phyloP scores from a whole-genome alignment of 2,797 vertebrate species.

The Hozukius guyotensis region DNA sequence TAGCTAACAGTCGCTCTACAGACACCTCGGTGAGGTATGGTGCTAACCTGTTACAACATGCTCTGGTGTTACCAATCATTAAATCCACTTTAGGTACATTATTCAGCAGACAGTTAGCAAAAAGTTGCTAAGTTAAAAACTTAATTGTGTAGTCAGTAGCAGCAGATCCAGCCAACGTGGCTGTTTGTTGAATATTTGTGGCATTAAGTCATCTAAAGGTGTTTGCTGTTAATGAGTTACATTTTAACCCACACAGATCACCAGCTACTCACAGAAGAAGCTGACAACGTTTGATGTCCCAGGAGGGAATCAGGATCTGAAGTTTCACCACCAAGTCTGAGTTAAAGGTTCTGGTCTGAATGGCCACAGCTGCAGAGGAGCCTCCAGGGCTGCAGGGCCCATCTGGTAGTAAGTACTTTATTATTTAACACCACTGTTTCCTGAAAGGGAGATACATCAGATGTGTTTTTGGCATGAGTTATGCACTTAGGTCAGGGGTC shows the following conservation, averaged over 20 bases:
- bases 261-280: not conserved
- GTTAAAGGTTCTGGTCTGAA: slow-evolving; percentile 59
- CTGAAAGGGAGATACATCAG: not conserved
- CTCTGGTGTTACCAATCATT: not conserved
- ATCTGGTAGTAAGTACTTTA: slow-evolving; percentile 66
- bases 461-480: not conserved
- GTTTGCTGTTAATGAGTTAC: not conserved
- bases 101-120: too few relatives aligned
- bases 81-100: not conserved
- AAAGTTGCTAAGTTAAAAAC: not conserved
- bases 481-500: not conserved
- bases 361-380: slow-evolving; percentile 83
- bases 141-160: too few relatives aligned
- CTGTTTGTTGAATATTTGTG: slow-evolving; percentile 31
- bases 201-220: slow-evolving; percentile 21
- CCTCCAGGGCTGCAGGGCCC: slow-evolving; percentile 68
- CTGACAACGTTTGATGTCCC: not conserved
- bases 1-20: slow-evolving; percentile 28
- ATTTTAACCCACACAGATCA: not conserved
- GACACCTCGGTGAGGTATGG: not conserved
- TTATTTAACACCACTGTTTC: not conserved
- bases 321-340: slow-evolving; percentile 23
- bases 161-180: slow-evolving; percentile 48
- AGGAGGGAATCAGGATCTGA: slow-evolving; percentile 10
- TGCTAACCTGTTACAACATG: not conserved